These are phyloP conservation scores for Oenanthe melanoleuca DNA, from an alignment of 2,113 vertebrate species.

Conservation along the genomic window DNA sequence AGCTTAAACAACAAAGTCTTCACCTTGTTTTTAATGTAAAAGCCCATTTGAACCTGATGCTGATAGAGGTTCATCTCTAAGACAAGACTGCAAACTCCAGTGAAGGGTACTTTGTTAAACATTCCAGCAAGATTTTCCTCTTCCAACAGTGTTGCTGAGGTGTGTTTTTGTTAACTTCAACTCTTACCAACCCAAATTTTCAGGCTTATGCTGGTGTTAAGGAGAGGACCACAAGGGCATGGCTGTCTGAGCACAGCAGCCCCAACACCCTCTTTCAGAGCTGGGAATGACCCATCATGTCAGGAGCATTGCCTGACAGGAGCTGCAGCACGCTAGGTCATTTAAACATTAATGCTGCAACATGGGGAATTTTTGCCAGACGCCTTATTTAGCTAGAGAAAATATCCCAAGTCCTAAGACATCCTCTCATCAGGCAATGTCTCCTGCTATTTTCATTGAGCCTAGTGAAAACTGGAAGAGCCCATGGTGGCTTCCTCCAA, in stretches of 20 bases:
- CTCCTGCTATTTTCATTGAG: not conserved
- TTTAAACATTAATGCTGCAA: not conserved
- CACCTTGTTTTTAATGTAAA: not conserved
- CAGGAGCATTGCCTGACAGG: not conserved
- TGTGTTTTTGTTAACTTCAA: not conserved
- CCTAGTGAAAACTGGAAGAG: not conserved
- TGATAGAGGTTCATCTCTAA: not conserved
- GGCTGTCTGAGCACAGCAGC: not conserved
- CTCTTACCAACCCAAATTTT: not conserved
- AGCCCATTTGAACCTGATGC: not conserved
- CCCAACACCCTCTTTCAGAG: not conserved
- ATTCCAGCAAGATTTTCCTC: not conserved
- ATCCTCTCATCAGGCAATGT: not conserved
- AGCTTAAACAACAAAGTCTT: not conserved
- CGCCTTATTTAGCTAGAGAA: not conserved
- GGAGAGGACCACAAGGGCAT: fast-evolving
- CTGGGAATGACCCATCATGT: not conserved
- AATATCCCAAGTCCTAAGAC: not conserved
- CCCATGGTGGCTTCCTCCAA: not conserved
- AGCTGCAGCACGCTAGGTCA: not conserved
- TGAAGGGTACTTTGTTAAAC: not conserved
- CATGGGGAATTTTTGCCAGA: not conserved
- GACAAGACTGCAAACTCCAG: not conserved
- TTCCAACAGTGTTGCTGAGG: not conserved
- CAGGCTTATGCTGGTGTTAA: not conserved